Conservation (phyloP, 2,888 invertebrate genomes). For the Notodonta dromedarius region DNA sequence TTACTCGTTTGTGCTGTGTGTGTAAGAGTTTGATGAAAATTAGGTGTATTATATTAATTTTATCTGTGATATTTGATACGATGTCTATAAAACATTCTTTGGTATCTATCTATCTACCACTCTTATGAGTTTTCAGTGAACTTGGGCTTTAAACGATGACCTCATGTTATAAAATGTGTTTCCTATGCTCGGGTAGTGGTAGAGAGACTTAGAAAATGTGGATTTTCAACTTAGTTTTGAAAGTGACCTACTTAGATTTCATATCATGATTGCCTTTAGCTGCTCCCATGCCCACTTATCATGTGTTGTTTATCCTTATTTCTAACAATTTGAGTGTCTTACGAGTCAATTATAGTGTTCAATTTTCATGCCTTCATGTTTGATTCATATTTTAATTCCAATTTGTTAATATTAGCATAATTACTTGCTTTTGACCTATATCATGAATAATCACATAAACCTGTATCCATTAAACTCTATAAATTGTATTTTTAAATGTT, state of each 20-base stretch:
- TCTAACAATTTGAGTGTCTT: too few relatives aligned
- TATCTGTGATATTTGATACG: conserved; percentile 18
- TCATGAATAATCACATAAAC: too few relatives aligned
- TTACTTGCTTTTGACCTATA: too few relatives aligned
- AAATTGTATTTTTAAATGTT: too few relatives aligned
- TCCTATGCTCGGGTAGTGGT: neutral
- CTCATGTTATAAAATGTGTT: conserved; percentile 40
- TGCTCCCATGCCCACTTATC: neutral
- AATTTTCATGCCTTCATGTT: too few relatives aligned
- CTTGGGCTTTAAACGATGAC: conserved; percentile 49
- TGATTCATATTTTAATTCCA: too few relatives aligned
- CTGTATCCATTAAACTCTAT: too few relatives aligned
- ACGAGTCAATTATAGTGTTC: too few relatives aligned
- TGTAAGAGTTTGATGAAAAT: conserved; percentile 15
- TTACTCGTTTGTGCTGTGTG: conserved; percentile 52
- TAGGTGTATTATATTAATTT: conserved; percentile 6
- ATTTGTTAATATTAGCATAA: too few relatives aligned
- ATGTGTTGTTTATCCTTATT: too few relatives aligned
- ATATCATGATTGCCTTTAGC: conserved; percentile 1
- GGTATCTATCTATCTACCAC: conserved; percentile 10
- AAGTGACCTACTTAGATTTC: conserved; percentile 30
- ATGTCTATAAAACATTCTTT: conserved; percentile 27
- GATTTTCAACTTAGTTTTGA: conserved; percentile 8
- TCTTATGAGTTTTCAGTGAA: conserved; percentile 31
- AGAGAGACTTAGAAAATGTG: neutral